A percentile compares a stretch with the other conserved stretches of the same genome.
These are phyloP conservation scores for Mustela lutreola DNA, from an alignment of 2,113 vertebrate species.

Conservation along the genomic window DNA sequence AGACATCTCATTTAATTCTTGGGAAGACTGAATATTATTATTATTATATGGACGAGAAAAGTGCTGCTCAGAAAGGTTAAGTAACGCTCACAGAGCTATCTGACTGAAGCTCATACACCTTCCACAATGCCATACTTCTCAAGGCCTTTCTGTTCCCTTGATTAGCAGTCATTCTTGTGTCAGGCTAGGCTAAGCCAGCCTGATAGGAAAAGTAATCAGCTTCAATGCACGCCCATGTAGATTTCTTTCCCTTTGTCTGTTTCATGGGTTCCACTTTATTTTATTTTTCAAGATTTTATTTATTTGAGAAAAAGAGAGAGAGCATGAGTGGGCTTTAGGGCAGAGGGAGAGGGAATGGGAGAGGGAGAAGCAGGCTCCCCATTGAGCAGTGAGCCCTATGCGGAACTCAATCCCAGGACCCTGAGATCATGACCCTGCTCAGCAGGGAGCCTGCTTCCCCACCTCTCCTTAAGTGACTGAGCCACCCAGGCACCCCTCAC, in stretches of 20 bases:
- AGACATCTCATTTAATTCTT: conserved; percentile 58
- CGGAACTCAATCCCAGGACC: neutral
- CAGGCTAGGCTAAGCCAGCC: neutral
- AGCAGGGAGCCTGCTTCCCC: too few relatives aligned
- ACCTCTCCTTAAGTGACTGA: neutral
- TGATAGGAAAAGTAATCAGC: neutral
- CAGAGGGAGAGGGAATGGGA: neutral
- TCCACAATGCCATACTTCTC: neutral
- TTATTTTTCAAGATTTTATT: neutral
- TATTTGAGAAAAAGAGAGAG: neutral
- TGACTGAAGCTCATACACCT: neutral
- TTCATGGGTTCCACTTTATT: neutral
- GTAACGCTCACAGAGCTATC: neutral
- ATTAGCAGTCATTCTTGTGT: neutral
- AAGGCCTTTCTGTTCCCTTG: neutral
- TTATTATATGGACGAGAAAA: neutral
- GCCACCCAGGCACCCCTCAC: neutral
- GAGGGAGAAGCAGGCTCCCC: neutral
- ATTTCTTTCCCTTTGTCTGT: neutral
- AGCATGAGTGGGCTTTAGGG: neutral
- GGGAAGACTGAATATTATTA: neutral
- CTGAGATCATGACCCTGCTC: neutral
- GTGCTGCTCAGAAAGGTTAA: neutral
- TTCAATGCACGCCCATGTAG: neutral
- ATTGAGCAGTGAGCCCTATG: neutral